Evolutionary conservation across 2,888 invertebrate species (phyloP).

Genomic region (Ecliptopera silaceata): DNA sequence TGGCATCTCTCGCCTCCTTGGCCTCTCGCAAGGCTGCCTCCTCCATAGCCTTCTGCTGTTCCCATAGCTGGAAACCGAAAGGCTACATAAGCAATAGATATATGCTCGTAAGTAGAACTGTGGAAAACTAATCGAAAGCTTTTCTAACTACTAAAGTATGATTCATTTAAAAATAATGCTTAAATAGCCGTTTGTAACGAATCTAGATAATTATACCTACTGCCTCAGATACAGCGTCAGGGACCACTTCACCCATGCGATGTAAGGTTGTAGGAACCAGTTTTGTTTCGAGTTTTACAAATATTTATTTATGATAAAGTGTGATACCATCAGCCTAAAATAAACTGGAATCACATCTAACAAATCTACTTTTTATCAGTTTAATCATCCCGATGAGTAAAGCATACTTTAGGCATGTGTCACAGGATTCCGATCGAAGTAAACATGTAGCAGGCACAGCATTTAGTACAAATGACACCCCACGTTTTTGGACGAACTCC

Average conservation of each 20-base stretch:
- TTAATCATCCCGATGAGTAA: conserved; percentile 29
- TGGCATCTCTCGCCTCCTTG: conserved; percentile 90
- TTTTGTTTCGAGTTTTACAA: neutral
- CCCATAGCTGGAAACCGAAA: conserved; percentile 88
- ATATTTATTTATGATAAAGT: neutral
- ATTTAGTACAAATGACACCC: conserved; percentile 30
- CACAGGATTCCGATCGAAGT: conserved; percentile 33
- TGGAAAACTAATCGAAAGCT: conserved; percentile 10
- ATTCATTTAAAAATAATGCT: too few relatives aligned
- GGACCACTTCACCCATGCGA: too few relatives aligned
- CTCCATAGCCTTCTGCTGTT: conserved; percentile 93
- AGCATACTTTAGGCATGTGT: conserved; percentile 34
- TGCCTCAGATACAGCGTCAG: too few relatives aligned
- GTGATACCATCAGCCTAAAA: conserved; percentile 21
- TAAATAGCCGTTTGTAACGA: too few relatives aligned
- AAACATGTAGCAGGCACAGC: conserved; percentile 25
- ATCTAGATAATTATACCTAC: too few relatives aligned
- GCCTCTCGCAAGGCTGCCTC: conserved; percentile 91
- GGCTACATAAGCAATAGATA: conserved; percentile 27
- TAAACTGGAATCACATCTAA: conserved; percentile 20
- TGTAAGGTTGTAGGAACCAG: too few relatives aligned
- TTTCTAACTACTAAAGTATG: conserved; percentile 7
- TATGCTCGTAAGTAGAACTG: conserved; percentile 23
- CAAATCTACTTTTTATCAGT: conserved; percentile 31
- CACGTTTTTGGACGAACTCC: conserved; percentile 46